Conservation (phyloP, 2,113 vertebrate genomes). For the Lagopus leucura region DNA sequence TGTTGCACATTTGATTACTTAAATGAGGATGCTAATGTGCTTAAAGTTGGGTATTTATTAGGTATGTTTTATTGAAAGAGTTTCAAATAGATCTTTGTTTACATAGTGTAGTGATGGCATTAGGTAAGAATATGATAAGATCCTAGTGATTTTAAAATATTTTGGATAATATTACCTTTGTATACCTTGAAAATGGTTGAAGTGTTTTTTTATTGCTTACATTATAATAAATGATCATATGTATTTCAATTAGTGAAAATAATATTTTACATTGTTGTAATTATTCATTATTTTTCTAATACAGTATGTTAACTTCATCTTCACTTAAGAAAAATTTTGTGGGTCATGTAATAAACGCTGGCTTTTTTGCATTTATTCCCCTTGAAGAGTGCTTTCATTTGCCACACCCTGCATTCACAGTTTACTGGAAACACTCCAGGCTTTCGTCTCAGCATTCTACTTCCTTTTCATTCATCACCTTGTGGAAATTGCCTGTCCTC, state of each 20-base stretch:
- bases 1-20: neutral
- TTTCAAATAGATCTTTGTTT: neutral
- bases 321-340: neutral
- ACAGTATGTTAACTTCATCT: neutral
- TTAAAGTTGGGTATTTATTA: neutral
- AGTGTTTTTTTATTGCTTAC: neutral
- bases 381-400: conserved; percentile 1
- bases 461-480: conserved; percentile 69
- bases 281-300: neutral
- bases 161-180: neutral
- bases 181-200: neutral
- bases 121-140: neutral
- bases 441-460: neutral
- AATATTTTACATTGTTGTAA: neutral
- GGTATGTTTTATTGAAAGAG: neutral
- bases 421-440: conserved; percentile 48
- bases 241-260: neutral
- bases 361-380: conserved; percentile 1
- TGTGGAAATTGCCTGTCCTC: conserved; percentile 53
- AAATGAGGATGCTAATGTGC: neutral
- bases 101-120: neutral
- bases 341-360: neutral
- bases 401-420: conserved; percentile 17
- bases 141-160: neutral
- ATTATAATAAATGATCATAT: neutral